Evolutionary conservation across 2,113 vertebrate genomes (phyloP).

Genomic region (Nettapus auritus): DNA sequence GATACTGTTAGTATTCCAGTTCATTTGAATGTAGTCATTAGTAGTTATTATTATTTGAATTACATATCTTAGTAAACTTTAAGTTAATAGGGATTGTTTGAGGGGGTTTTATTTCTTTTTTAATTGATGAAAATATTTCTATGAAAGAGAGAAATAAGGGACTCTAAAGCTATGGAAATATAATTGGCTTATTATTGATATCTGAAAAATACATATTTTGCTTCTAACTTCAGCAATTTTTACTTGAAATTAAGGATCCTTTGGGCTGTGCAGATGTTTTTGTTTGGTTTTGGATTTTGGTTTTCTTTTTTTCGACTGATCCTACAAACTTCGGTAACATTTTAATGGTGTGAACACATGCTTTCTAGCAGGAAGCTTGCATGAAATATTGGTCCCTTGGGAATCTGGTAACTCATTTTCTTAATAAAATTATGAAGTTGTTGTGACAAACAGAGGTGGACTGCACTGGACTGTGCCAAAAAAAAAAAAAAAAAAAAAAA

Average conservation of each 20-base stretch:
- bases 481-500: neutral
- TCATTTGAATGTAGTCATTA: neutral
- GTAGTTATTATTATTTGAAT: neutral
- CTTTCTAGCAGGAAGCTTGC: neutral
- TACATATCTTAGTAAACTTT: neutral
- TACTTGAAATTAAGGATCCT: neutral
- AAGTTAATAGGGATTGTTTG: neutral
- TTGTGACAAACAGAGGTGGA: neutral
- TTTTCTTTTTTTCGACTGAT: rapidly evolving
- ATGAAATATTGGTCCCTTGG: neutral
- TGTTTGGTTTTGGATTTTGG: too few species aligned
- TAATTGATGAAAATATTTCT: neutral
- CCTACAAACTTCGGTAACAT: neutral
- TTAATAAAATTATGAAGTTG: neutral
- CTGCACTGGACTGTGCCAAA: neutral
- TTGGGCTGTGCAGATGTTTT: neutral
- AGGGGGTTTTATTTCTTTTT: rapidly evolving
- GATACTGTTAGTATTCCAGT: neutral
- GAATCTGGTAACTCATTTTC: neutral
- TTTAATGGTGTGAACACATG: neutral
- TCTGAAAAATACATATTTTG: neutral
- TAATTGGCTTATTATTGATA: neutral
- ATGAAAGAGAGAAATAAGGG: neutral
- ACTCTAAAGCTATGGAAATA: neutral
- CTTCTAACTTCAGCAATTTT: neutral